These are phyloP conservation scores for Agrenia bidenticulata DNA, from an alignment of 2,888 invertebrate genomes.

Conservation along the genomic window DNA sequence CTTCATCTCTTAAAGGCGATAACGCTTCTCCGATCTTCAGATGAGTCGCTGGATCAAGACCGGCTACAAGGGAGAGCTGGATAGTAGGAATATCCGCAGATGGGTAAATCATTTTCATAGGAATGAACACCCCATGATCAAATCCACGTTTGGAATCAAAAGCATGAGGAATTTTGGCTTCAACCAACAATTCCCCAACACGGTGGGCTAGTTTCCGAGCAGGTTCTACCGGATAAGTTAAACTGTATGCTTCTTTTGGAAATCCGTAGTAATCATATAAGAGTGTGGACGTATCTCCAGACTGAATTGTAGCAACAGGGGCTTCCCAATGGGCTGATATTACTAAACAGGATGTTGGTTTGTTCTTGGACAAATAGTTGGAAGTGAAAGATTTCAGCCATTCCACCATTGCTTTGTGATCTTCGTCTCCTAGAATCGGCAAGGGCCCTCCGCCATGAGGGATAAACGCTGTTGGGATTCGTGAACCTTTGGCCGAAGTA, in stretches of 20 bases:
- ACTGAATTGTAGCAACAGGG: slow-evolving; percentile 29
- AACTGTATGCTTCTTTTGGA: slow-evolving; percentile 37
- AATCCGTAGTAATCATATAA: slow-evolving; percentile 46
- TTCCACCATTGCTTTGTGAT: slow-evolving; percentile 31
- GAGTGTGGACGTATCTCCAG: slow-evolving; percentile 24
- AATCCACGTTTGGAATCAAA: slow-evolving; percentile 34
- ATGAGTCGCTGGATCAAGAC: slow-evolving; percentile 34
- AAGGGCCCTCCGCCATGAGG: slow-evolving; percentile 25
- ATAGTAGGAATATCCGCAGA: slow-evolving; percentile 36
- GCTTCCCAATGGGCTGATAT: slow-evolving; percentile 47
- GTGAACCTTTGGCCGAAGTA: too few species aligned
- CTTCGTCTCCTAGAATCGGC: slow-evolving; percentile 35
- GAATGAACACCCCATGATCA: slow-evolving; percentile 45
- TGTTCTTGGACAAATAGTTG: slow-evolving; percentile 25
- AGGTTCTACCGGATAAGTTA: slow-evolving; percentile 30
- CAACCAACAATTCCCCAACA: slow-evolving; percentile 22
- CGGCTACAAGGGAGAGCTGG: slow-evolving; percentile 37
- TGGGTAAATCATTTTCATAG: slow-evolving; percentile 38
- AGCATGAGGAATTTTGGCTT: slow-evolving; percentile 26
- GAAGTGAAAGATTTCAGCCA: slow-evolving; percentile 32
- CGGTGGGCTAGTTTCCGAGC: slow-evolving; percentile 24
- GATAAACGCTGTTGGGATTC: slow-evolving; percentile 7
- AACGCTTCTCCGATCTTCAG: slow-evolving; percentile 40
- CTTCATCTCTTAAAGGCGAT: slow-evolving; percentile 38
- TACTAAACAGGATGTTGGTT: slow-evolving; percentile 31